Conservation (phyloP, 2,888 invertebrate species). For the Eupithecia exiguata region DNA sequence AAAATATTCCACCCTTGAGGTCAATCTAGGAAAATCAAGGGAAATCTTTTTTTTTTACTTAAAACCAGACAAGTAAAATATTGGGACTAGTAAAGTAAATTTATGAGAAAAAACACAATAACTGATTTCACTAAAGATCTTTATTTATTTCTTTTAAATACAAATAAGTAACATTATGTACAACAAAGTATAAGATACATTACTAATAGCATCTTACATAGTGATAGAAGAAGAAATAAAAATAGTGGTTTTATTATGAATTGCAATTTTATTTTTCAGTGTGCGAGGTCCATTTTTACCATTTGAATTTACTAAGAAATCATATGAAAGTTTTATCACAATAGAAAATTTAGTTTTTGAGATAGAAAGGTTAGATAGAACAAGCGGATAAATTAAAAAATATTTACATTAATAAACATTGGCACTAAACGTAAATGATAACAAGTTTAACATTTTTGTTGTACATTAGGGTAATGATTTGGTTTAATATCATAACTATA, state of each 20-base stretch:
- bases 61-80: background rate
- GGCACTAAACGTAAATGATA: slow-evolving; percentile 69
- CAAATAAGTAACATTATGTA: slow-evolving; percentile 82
- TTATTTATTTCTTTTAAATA: slow-evolving; percentile 77
- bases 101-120: slow-evolving; percentile 7
- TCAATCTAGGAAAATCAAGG: too few species aligned
- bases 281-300: background rate
- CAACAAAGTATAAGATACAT: slow-evolving; percentile 63
- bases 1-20: too few species aligned
- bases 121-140: slow-evolving; percentile 77
- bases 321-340: background rate
- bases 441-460: slow-evolving; percentile 61
- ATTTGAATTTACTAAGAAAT: background rate
- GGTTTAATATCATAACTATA: slow-evolving; percentile 60
- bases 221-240: slow-evolving; percentile 31
- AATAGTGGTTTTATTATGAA: background rate
- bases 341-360: background rate
- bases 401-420: slow-evolving; percentile 58
- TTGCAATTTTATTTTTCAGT: background rate
- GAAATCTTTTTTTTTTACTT: too few species aligned
- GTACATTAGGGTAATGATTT: slow-evolving; percentile 81
- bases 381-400: slow-evolving; percentile 3
- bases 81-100: background rate
- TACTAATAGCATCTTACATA: slow-evolving; percentile 57
- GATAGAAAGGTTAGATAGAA: background rate